Evolutionary conservation across 1,140 invertebrate genomes (phyloP).

Genomic region (Drosophila murphyi): DNA sequence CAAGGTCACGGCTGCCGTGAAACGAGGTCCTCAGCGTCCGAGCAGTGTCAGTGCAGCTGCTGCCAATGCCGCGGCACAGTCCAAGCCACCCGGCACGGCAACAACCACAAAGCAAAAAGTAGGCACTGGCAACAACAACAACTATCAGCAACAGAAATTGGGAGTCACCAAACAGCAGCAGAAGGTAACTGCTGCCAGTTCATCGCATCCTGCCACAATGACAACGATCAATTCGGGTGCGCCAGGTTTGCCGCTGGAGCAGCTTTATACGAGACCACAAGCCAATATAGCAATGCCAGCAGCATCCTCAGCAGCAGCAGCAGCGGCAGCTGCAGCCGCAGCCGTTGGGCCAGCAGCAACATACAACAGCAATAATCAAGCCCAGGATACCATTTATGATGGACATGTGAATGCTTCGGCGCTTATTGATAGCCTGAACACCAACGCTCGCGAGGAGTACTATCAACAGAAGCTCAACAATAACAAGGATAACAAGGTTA

Average conservation of each 20-base stretch:
- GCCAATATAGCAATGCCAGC: constrained; percentile 68
- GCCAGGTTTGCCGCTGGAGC: constrained; percentile 61
- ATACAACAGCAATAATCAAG: constrained; percentile 15
- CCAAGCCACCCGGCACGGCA: constrained; percentile 47
- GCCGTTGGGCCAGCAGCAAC: constrained; percentile 30
- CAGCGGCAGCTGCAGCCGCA: constrained; percentile 47
- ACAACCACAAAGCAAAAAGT: constrained; percentile 61
- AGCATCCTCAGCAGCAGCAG: constrained; percentile 51
- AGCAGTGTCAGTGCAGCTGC: constrained; percentile 57
- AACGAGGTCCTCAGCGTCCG: constrained; percentile 65
- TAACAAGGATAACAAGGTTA: constrained; percentile 83
- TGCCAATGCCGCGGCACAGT: constrained; percentile 58
- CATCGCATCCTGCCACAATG: constrained; percentile 32
- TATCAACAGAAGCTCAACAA: constrained; percentile 71
- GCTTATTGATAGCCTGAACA: constrained; percentile 81
- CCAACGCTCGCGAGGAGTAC: constrained; percentile 75
- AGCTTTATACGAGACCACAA: constrained; percentile 62
- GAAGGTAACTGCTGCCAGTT: constrained; percentile 25
- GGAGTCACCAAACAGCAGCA: constrained; percentile 43
- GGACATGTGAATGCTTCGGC: constrained; percentile 81
- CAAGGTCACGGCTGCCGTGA: constrained; percentile 63
- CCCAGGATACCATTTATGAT: constrained; percentile 73
- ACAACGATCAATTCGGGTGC: constrained; percentile 40
- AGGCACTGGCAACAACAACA: constrained; percentile 48
- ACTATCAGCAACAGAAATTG: constrained; percentile 51